A percentile compares a stretch with the other conserved stretches of the same genome.
phyloP scores from a whole-genome alignment of 2,113 vertebrate species.

The Athene noctua region DNA sequence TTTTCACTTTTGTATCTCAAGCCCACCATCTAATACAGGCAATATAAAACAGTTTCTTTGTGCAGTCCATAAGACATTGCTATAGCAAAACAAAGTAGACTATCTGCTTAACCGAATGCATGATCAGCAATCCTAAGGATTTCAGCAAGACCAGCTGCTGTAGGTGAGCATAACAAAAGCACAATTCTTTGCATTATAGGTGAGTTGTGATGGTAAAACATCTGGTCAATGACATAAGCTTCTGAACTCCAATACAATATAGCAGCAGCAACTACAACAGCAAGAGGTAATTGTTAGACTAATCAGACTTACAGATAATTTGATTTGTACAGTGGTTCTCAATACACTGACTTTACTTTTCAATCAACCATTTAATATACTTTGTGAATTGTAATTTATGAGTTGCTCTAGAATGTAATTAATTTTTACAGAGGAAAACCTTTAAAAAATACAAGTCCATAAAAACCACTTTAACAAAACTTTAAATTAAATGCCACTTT shows the following conservation, averaged over 20 bases:
- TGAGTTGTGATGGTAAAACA: neutral
- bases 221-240: neutral
- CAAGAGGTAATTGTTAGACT: neutral
- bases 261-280: neutral
- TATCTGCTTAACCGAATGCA: neutral
- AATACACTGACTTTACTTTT: neutral
- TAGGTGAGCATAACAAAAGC: neutral
- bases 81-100: neutral
- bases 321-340: neutral
- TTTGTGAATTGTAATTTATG: neutral
- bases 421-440: neutral
- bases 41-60: neutral
- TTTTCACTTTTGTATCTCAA: neutral
- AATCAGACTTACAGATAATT: neutral
- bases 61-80: neutral
- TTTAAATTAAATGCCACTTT: neutral
- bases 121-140: neutral
- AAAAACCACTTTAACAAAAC: neutral
- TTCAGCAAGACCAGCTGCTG: neutral
- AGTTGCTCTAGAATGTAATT: neutral
- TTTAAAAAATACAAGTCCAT: neutral
- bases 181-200: neutral
- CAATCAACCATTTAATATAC: neutral
- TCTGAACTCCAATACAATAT: neutral
- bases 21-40: neutral